phyloP scores from a whole-genome alignment of 2,888 invertebrate species.

The Tiliacea citrago region DNA sequence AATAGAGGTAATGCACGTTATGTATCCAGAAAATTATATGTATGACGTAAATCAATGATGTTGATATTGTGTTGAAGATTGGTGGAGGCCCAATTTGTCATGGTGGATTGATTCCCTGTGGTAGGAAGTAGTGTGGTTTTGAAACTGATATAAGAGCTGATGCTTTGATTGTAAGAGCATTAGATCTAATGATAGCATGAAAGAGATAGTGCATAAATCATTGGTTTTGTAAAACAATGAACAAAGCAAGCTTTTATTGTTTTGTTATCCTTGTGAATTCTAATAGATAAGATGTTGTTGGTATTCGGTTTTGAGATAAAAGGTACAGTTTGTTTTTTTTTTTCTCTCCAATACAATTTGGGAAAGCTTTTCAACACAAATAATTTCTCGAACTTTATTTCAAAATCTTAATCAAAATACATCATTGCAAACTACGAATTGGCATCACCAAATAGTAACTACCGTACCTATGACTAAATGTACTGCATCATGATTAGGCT shows the following conservation, averaged over 20 bases:
- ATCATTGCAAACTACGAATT: constrained; percentile 31
- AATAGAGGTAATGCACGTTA: constrained; percentile 65
- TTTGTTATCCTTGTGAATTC: background rate
- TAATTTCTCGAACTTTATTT: background rate
- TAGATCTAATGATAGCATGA: too few species aligned
- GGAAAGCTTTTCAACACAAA: background rate
- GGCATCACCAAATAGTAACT: constrained; percentile 22
- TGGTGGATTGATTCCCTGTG: constrained; percentile 25
- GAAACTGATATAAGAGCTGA: background rate
- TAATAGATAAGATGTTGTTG: background rate
- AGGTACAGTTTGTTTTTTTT: background rate
- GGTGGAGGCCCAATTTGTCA: constrained; percentile 38
- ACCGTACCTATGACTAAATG: constrained; percentile 61
- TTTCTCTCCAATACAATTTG: background rate
- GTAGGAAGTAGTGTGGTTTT: constrained; percentile 17
- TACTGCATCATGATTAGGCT: constrained; percentile 68
- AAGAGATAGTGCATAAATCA: too few species aligned
- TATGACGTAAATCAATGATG: constrained; percentile 59
- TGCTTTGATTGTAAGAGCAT: background rate
- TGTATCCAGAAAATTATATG: constrained; percentile 55
- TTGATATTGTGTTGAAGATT: constrained; percentile 50
- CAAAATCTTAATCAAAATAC: constrained; percentile 18
- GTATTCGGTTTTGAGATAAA: background rate
- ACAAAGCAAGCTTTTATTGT: background rate
- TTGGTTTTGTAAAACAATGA: background rate